Percentiles rank a stretch among this genome's conserved stretches.
Evolutionary conservation across 2,113 vertebrate species (phyloP).

Genomic region (Erythrocebus patas): DNA sequence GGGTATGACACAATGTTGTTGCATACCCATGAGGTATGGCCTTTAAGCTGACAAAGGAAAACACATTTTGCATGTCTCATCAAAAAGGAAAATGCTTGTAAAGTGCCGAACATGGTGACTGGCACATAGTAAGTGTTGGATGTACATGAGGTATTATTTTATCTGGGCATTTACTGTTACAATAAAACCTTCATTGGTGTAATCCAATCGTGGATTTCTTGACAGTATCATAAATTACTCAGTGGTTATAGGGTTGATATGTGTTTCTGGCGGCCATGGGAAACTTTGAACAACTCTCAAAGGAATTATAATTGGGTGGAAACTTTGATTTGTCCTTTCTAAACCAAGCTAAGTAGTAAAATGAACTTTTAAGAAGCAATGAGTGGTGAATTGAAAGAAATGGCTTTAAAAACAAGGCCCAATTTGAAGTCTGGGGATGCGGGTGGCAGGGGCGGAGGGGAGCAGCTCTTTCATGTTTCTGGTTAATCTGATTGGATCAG

Average conservation of each 20-base stretch:
- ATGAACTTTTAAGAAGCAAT: background rate
- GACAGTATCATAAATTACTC: slow-evolving; percentile 55
- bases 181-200: slow-evolving; percentile 14
- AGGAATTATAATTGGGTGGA: slow-evolving; percentile 38
- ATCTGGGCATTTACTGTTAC: background rate
- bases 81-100: background rate
- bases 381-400: background rate
- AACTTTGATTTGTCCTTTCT: slow-evolving; percentile 52
- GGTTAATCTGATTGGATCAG: background rate
- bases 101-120: background rate
- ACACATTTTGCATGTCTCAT: slow-evolving; percentile 38
- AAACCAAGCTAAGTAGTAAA: slow-evolving; percentile 30
- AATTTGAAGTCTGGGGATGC: background rate
- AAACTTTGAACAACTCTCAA: slow-evolving; percentile 27
- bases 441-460: no score
- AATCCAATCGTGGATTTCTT: slow-evolving; percentile 34
- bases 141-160: slow-evolving; percentile 23
- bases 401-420: background rate
- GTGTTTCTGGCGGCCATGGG: slow-evolving; percentile 46
- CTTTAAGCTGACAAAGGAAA: slow-evolving; percentile 25
- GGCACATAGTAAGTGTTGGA: background rate
- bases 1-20: background rate
- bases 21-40: background rate
- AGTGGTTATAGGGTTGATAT: background rate
- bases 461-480: background rate